Base-by-base conservation (phyloP, 2,113 vertebrate species). In the Ursus arctos region DNA sequence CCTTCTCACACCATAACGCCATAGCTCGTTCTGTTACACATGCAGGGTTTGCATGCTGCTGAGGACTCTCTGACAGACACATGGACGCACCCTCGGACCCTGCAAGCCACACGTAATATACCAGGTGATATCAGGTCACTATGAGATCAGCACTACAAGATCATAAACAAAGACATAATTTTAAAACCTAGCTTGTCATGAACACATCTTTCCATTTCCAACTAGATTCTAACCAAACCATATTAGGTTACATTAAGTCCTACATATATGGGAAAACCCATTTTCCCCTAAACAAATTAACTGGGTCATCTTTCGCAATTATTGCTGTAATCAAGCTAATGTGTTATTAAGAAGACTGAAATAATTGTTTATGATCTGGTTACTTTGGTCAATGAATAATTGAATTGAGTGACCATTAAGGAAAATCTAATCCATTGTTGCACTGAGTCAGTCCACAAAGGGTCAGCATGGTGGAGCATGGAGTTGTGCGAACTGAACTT, bases 321-420 rank as follows among this genome's bases (percentile, higher is more conserved):
- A 98, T 98, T 81, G 61, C 74, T 77, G 28, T 97, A 97, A 97
- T 94, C 69, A 95, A 96, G 87, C 95, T 96, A 96, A 98, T 97
- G 95, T 98, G 93, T 98, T 97, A 83, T 98, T 97, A 97, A 98
- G 92, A 97, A 97, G 92, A 96, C 76, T 88, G 96, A 98, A 97
- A 97, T 97, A 97, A 98, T 95, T 98, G 95, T 96, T 96, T 94
- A 87, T 96, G 89, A 97, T 96, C 90, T 97, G 61, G 83, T 97
- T 97, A 87, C 86, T 97, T 97, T 94, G 72, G 81, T 88, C 93
- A 97, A 93, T 96, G 88, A 98, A 90, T 98, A 98, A 98, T 97
- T 94, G 94, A 94, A 92, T 96, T 95, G 93, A 97, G 77, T 76
- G 69, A 77, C 80, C 97, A 97, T 98, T 97, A 97, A 95, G 91